Base-by-base conservation (phyloP, 1,140 invertebrate species). In the Bicyclus anynana region DNA sequence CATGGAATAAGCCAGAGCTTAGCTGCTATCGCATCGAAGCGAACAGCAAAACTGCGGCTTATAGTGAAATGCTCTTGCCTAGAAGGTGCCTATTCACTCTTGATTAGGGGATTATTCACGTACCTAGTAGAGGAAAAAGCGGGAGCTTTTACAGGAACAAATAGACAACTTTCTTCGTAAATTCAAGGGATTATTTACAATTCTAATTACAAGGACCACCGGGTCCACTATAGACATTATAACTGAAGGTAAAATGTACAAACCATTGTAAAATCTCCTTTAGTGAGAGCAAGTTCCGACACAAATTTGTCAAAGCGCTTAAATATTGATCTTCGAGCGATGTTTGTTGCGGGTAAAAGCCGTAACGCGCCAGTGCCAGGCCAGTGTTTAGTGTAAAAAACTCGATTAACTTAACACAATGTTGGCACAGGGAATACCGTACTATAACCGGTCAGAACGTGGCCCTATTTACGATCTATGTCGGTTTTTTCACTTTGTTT, bases 271-370 rank as follows among this genome's bases (percentile, higher is more conserved):
- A 4, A 27, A 12, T 44, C 48, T 33, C 51, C 44, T 46, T 44
- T 53, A 60, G 46, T 40, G 56, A 59, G 56, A 51, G 51, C 21
- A 33, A 13, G 16, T 51, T 51, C 58, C 58, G 56, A 47, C 56
- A 60, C 37, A 51, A 51, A 51, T 56, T 56, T 59, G 56, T 59
- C 57, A 42, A 47, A 47, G n/a, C 44, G 29, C 46, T 54, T 38
- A 48, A 60, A 54, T 60, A 54, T 60, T 60, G 49, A 48, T 26
- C 33, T 50, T 47, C 44, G 27, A 33, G 37, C 27, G 26, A 60
- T 60, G 58, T 60, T 60, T 60, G 58, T 37, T 35, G 14, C 51
- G 29, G 58, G 51, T 60, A 60, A 60, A 60, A 60, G 52, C 58
- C 58, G 52, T 60, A 60, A 60, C 58, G 58, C 50, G 29, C 50